Evolutionary conservation across 1,140 invertebrate species (phyloP), one percentile per base, ranked within the genome.

Genomic region (Helicoverpa armigera): DNA sequence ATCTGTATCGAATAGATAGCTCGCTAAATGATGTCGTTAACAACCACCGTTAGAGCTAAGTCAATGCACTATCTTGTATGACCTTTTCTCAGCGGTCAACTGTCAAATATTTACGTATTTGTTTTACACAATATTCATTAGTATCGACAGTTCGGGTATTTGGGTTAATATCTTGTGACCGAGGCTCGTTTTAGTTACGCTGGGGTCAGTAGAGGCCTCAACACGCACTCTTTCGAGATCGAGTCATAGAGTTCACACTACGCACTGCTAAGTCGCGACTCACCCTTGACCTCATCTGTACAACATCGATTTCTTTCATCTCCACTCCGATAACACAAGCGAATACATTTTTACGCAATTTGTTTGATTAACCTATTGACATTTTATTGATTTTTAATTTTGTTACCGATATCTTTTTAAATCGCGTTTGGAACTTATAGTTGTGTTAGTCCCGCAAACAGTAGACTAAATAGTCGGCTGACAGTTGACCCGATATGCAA

Each of bases 221-320:
- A 23, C 14, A 10, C 29, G 54, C 16, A 35, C 12, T 31, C 54
- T 73, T 58, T 74, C 69, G 69, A 23, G 16, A 54, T 43, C 56
- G 56, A 10, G 63, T 63, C 35, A 63, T 35, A 29, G 23, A 65
- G 74, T 76, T 63, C 74, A 53, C 50, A 13, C 29, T 67, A 12
- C 18, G 35, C 56, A 16, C 31, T n/a, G 48, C 35, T n/a, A 65
- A 56, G 43, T n/a, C 35, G 53, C 56, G 67, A 51, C 35, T 16
- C 51, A 73, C 65, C 83, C 78, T 81, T 85, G 81, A 83, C 84
- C 82, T 58, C 75, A 2, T 79, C 50, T 5, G 18, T 12, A 14
- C 65, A 76, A 83, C 76, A 79, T 67, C 54, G 76, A 83, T 82
- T 79, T 56, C 72, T 82, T 73, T 80, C 74, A 65, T 82, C 80